A percentile compares a stretch with the other conserved stretches of the same genome.
Conservation (phyloP, 2,113 vertebrate species). For the Pterocles gutturalis region DNA sequence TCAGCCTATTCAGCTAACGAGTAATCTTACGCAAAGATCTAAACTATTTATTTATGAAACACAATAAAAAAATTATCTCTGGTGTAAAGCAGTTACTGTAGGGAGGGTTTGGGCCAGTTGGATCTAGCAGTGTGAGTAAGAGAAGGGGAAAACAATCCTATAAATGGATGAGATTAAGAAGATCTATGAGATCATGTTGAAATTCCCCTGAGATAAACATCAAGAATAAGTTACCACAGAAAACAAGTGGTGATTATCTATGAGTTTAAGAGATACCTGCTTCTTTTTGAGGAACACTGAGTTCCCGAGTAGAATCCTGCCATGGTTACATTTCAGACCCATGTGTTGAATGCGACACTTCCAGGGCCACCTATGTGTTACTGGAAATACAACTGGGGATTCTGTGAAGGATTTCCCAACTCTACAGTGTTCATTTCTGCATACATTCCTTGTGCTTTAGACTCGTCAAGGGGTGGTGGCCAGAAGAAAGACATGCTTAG, state of each 20-base stretch:
- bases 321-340: background rate
- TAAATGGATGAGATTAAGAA: constrained; percentile 43
- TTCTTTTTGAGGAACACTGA: background rate
- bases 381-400: background rate
- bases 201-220: constrained; percentile 47
- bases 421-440: background rate
- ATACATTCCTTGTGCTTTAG: background rate
- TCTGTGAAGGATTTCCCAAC: background rate
- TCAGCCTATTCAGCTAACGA: background rate
- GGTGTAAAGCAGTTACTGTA: constrained; percentile 30
- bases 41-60: constrained; percentile 42
- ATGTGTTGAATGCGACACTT: background rate
- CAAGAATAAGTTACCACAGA: background rate
- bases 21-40: constrained; percentile 42
- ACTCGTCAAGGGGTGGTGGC: background rate
- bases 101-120: background rate
- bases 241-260: background rate
- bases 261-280: background rate
- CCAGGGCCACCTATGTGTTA: background rate
- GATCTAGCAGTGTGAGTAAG: background rate
- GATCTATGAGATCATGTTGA: constrained; percentile 44
- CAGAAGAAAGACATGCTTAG: background rate
- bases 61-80: background rate
- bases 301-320: background rate
- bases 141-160: constrained; percentile 27